These are phyloP conservation scores for Tachyglossus aculeatus DNA, from an alignment of 2,797 vertebrate genomes.

Conservation along the genomic window DNA sequence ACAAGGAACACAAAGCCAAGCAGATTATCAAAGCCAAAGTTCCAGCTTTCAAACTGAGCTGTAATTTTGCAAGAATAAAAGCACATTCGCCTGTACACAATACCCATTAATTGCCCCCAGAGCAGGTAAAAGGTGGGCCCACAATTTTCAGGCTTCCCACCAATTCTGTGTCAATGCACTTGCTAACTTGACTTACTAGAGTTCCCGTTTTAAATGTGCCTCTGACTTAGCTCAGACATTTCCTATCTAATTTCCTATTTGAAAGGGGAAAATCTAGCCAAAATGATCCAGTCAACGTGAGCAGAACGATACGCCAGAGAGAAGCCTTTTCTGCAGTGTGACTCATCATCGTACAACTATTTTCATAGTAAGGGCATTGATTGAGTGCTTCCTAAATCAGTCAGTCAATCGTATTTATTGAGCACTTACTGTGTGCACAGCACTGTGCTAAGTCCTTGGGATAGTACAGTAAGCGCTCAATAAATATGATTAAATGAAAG, in stretches of 20 bases:
- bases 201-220: not conserved
- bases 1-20: slow-evolving; percentile 29
- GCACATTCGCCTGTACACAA: slow-evolving; percentile 41
- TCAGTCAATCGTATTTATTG: too few relatives aligned
- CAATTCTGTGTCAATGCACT: not conserved
- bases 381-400: too few relatives aligned
- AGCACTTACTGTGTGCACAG: too few relatives aligned
- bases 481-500: too few relatives aligned
- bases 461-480: too few relatives aligned
- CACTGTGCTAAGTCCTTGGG: too few relatives aligned
- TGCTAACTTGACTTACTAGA: slow-evolving; percentile 21
- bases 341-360: not conserved
- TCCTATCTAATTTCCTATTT: not conserved
- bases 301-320: not conserved
- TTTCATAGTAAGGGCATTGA: too few relatives aligned
- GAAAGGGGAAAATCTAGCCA: slow-evolving; percentile 26
- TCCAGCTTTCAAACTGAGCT: slow-evolving; percentile 31
- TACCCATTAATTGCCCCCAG: slow-evolving; percentile 47
- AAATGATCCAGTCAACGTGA: not conserved
- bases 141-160: slow-evolving; percentile 26
- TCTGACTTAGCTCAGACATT: not conserved
- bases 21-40: slow-evolving; percentile 33
- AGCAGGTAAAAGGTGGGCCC: slow-evolving; percentile 12
- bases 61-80: slow-evolving; percentile 55
- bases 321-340: slow-evolving; percentile 1